These are phyloP conservation scores for Capra hircus DNA, from an alignment of 2,113 vertebrate species.

Conservation along the genomic window DNA sequence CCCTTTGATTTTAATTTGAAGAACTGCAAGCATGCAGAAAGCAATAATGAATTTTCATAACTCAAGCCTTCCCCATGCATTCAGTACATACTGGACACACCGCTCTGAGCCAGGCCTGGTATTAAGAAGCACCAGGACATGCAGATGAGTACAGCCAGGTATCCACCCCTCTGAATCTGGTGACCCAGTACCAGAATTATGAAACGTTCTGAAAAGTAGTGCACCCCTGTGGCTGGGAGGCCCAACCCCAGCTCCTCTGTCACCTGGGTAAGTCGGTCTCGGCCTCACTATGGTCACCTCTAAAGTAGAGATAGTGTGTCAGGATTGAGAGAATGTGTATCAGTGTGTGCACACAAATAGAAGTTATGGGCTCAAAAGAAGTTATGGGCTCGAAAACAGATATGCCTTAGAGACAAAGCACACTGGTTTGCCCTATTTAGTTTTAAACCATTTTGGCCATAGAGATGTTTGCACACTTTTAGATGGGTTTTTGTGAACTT, in stretches of 20 bases:
- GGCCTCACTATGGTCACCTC: not conserved
- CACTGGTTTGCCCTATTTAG: not conserved
- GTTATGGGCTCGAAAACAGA: not conserved
- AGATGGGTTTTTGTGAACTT: not conserved
- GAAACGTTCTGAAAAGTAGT: not conserved
- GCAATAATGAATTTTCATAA: not conserved
- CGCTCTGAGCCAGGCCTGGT: not conserved
- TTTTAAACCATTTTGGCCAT: not conserved
- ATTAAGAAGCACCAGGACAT: not conserved
- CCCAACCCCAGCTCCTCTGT: not conserved
- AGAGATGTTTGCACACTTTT: not conserved
- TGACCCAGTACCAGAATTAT: not conserved
- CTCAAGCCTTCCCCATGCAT: fast-evolving
- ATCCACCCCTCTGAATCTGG: not conserved
- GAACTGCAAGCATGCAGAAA: not conserved
- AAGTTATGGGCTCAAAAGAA: not conserved
- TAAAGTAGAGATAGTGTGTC: not conserved
- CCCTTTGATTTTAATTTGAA: not conserved
- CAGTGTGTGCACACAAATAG: not conserved
- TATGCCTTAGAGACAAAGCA: not conserved
- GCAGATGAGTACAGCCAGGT: no score
- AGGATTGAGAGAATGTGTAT: not conserved
- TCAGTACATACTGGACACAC: not conserved
- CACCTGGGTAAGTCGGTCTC: not conserved
- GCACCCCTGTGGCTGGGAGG: not conserved